These are phyloP conservation scores for Phania funesta DNA, from an alignment of 2,888 invertebrate species.

Conservation along the genomic window DNA sequence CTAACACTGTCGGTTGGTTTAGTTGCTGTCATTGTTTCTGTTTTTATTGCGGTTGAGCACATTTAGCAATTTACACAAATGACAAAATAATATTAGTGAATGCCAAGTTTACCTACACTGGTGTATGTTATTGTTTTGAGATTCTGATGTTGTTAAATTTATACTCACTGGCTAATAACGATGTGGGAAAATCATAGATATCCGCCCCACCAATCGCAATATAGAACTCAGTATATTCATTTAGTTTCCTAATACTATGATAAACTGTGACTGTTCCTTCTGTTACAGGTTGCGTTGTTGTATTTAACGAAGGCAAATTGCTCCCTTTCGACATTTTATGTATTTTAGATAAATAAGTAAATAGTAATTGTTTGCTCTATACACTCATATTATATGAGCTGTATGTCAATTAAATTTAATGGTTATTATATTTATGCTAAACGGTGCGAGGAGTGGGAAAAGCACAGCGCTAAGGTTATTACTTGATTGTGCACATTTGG, in stretches of 20 bases:
- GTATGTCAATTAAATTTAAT: conserved; percentile 56
- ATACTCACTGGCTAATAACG: background rate
- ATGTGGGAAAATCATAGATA: background rate
- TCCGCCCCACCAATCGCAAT: background rate
- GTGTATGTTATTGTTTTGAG: background rate
- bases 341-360: conserved; percentile 41
- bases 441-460: background rate
- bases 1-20: background rate
- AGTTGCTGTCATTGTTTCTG: background rate
- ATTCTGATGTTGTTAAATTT: conserved; percentile 24
- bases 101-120: conserved; percentile 35
- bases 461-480: background rate
- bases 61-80: conserved; percentile 50
- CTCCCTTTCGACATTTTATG: background rate
- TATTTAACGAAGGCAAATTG: background rate
- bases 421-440: conserved; percentile 41
- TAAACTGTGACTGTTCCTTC: conserved; percentile 14
- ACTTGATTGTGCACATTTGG: background rate
- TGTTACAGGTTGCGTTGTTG: background rate
- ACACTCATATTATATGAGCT: conserved; percentile 13
- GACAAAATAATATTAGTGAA: conserved; percentile 54
- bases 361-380: conserved; percentile 48
- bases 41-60: background rate
- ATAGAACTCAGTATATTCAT: background rate
- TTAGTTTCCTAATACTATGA: background rate